Percentiles rank a stretch among this genome's conserved stretches.
Evolutionary conservation across 2,113 vertebrate genomes (phyloP).

Genomic region (Baryphthengus martii): DNA sequence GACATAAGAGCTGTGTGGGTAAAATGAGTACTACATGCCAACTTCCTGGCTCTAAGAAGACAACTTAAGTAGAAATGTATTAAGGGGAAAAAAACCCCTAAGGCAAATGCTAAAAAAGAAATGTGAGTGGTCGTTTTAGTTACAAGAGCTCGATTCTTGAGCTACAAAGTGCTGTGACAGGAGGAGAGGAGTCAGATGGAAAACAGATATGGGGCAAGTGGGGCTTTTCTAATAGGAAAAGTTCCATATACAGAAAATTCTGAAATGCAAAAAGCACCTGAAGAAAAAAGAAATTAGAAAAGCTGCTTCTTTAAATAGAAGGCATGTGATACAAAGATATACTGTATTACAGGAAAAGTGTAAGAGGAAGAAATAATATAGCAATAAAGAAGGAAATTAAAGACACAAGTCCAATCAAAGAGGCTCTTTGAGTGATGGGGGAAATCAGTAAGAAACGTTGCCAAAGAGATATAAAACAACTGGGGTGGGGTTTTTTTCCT

Average conservation of each 20-base stretch:
- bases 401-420: background rate
- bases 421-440: background rate
- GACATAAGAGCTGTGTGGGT: background rate
- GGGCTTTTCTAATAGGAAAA: background rate
- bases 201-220: background rate
- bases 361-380: background rate
- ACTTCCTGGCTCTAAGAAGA: background rate
- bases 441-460: background rate
- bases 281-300: background rate
- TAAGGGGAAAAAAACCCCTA: rapidly evolving
- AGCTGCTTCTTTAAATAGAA: background rate
- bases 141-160: background rate
- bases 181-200: background rate
- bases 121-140: background rate
- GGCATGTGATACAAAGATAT: background rate
- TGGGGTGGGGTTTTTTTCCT: background rate
- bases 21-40: background rate
- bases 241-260: background rate
- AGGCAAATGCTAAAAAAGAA: background rate
- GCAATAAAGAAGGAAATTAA: background rate
- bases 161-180: background rate
- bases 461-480: background rate
- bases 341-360: background rate
- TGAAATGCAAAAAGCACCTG: background rate
- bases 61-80: background rate